Base-by-base conservation (phyloP, 2,113 vertebrate species). In the Oncorhynchus mykiss region DNA sequence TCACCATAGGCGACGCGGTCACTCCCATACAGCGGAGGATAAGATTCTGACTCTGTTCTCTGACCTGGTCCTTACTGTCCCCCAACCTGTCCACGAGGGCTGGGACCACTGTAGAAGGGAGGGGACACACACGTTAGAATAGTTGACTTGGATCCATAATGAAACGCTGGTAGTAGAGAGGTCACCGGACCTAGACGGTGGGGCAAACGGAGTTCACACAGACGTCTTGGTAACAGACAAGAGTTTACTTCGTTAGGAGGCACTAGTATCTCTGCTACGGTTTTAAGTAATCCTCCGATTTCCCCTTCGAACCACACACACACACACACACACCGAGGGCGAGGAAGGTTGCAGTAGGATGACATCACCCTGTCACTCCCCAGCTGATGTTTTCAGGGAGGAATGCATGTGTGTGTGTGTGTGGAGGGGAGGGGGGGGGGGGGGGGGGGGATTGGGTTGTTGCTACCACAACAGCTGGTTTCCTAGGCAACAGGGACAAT, bases 21-120 rank as follows among this genome's bases (percentile, higher is more conserved):
- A 95, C 93, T 5, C 96, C 93, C 96, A 98, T 98, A 82, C 97
- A 84, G 84, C 94, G 96, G 78, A 99, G 73, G 80, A 96, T 94
- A 66, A 99, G 93, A 60, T 84, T 93, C 89, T 98, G 96, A 78
- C 96, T 93, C 92, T 97, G 96, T 49, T 99, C 97, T 86, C 97
- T 94, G 87, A 99, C 96, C 88, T 97, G 97, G 90, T 99, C 97
- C 94, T 98, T 99, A 70, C 92, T 91, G 84, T 99, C 97, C 72
- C 97, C 97, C 92, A 99, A 92, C 82, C 97, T 92, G 91, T 99
- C 97, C 89, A 97, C 92, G 88, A 99, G 92, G 77, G 95, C 94
- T 82, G 93, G 90, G 64, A 96, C 81, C 83, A 98, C 97, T 99
- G 82, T 70, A n/a, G 67, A 6, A 60, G 29, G 31, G 51, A 11